Evolutionary conservation across 23 tunicate species (phyloP).

Genomic region (Trididemnum clinides): DNA sequence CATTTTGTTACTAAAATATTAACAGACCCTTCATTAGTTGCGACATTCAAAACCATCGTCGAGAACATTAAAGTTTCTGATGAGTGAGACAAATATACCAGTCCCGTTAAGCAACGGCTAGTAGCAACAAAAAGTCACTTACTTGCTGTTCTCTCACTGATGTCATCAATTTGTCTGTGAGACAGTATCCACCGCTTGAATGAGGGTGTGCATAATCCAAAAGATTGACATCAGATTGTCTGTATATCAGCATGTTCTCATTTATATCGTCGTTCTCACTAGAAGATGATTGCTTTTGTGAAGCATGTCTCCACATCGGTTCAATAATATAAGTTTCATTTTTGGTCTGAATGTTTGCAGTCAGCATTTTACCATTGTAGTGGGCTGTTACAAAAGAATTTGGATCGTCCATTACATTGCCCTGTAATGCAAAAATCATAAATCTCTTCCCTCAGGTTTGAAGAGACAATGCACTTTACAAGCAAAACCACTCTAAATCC

Average conservation of each 20-base stretch:
- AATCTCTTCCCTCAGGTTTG: no score
- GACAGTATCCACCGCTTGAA: slow-evolving; percentile 47
- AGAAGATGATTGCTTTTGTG: not conserved
- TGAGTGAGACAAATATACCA: no score
- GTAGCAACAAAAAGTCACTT: no score
- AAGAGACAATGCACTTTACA: no score
- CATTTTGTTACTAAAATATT: no score
- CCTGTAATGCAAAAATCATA: no score
- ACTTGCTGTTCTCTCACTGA: slow-evolving; percentile 15
- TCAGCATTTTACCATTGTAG: slow-evolving; percentile 44
- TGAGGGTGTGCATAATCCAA: slow-evolving; percentile 41
- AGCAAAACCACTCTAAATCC: no score
- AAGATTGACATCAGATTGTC: slow-evolving; percentile 70
- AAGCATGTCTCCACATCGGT: slow-evolving; percentile 90
- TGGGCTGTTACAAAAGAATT: slow-evolving; percentile 67
- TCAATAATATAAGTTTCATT: slow-evolving; percentile 83
- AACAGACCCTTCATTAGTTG: no score
- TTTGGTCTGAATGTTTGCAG: slow-evolving; percentile 60
- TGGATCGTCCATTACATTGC: slow-evolving; percentile 74
- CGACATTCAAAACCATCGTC: no score
- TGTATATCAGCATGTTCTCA: slow-evolving; percentile 57
- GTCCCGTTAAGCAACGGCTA: no score
- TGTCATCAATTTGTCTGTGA: slow-evolving; percentile 57
- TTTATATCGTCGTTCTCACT: not conserved
- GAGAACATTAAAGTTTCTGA: no score